Percentiles rank a stretch among this genome's conserved stretches.
phyloP scores from a whole-genome alignment of 2,888 invertebrate species.

The Mesorhabditis spiculigera region DNA sequence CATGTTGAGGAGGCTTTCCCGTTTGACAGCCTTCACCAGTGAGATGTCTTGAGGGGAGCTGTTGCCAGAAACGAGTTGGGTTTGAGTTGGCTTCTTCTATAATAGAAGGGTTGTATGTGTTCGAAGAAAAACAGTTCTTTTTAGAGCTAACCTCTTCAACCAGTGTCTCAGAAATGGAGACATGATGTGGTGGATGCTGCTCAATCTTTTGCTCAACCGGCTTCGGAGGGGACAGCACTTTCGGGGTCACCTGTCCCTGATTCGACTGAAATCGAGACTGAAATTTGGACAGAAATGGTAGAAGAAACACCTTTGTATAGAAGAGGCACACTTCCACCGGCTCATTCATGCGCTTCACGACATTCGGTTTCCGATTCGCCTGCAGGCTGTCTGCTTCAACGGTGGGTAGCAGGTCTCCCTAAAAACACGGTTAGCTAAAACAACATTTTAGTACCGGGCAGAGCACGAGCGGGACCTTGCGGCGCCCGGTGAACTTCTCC shows the following conservation, averaged over 20 bases:
- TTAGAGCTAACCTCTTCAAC: no score
- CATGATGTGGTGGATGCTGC: conserved; percentile 4
- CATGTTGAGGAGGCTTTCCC: background rate
- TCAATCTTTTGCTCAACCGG: background rate
- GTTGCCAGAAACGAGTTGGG: no score
- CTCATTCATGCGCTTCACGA: background rate
- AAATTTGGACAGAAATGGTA: background rate
- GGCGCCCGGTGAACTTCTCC: background rate
- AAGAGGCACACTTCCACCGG: background rate
- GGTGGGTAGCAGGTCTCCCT: background rate
- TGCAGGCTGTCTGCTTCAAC: background rate
- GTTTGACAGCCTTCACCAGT: background rate
- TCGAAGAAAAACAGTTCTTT: no score
- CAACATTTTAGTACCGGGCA: background rate
- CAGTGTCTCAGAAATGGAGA: background rate
- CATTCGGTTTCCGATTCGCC: background rate
- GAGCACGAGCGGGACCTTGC: background rate
- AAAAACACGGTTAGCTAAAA: background rate
- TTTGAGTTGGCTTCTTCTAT: no score
- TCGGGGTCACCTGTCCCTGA: background rate
- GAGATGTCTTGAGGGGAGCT: no score
- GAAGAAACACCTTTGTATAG: background rate
- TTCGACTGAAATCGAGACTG: no score
- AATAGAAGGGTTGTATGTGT: no score
- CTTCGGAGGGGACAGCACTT: background rate